Conservation (phyloP, 1,140 invertebrate species). For the Sycophila sp. region DNA sequence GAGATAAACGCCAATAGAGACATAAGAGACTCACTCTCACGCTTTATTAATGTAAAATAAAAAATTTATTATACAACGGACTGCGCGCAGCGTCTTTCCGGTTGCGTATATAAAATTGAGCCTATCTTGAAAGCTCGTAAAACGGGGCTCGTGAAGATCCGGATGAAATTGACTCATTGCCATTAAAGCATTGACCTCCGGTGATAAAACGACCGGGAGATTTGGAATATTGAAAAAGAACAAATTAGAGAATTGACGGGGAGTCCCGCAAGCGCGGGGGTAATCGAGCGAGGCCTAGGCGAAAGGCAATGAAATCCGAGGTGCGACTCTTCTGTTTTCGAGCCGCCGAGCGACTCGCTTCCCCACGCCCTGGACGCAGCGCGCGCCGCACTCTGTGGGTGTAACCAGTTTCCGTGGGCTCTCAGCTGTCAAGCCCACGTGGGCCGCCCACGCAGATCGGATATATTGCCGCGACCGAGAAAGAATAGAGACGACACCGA, state of each 20-base stretch:
- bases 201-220: not conserved
- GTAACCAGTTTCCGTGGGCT: constrained; percentile 63
- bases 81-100: not conserved
- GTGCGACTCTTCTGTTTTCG: constrained; percentile 1
- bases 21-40: not conserved
- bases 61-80: not conserved
- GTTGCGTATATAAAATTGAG: not conserved
- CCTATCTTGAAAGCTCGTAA: constrained; percentile 7
- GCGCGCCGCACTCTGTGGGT: constrained; percentile 50
- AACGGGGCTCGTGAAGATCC: not conserved
- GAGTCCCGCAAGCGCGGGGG: not conserved
- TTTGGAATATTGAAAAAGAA: too few species aligned
- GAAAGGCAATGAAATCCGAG: not conserved
- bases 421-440: constrained; percentile 65
- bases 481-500: constrained; percentile 31
- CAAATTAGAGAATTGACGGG: not conserved
- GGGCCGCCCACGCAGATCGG: constrained; percentile 58
- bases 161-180: not conserved
- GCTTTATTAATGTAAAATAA: not conserved
- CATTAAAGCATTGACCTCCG: not conserved
- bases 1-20: not conserved
- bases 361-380: not conserved
- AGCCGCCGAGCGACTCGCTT: not conserved
- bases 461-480: constrained; percentile 46
- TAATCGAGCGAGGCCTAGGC: not conserved